These are phyloP conservation scores for Archilochus colubris DNA, from an alignment of 2,113 vertebrate species.

Conservation along the genomic window DNA sequence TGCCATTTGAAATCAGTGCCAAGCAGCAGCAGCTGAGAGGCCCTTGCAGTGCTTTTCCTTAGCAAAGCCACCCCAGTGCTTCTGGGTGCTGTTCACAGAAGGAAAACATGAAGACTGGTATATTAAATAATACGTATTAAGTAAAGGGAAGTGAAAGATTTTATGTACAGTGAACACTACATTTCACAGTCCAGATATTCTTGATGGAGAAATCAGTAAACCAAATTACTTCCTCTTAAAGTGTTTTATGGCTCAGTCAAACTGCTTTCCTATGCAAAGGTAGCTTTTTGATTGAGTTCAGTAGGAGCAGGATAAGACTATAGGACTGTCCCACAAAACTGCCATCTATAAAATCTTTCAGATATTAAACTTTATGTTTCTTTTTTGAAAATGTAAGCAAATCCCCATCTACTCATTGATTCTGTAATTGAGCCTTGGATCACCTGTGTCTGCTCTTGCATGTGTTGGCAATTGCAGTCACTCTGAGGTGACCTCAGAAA, in stretches of 20 bases:
- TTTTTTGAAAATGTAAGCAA: neutral
- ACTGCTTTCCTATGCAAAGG: neutral
- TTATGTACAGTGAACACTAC: neutral
- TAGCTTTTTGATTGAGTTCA: neutral
- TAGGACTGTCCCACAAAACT: neutral
- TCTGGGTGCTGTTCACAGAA: neutral
- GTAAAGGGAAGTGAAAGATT: neutral
- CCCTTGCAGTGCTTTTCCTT: neutral
- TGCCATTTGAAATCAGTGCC: constrained; percentile 16
- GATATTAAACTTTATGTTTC: neutral
- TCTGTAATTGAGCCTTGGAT: neutral
- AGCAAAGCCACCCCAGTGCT: neutral
- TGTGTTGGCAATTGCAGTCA: neutral
- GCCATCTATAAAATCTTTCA: neutral
- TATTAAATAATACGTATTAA: neutral
- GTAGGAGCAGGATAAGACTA: neutral
- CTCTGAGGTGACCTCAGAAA: neutral
- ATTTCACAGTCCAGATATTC: constrained; percentile 3
- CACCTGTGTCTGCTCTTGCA: neutral
- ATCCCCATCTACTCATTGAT: neutral
- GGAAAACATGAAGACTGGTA: neutral
- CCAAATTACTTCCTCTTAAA: constrained; percentile 25
- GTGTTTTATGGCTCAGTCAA: neutral
- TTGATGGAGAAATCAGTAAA: neutral
- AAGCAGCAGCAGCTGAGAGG: neutral